Conservation (phyloP, 2,797 vertebrate genomes). For the Alosa sapidissima region DNA sequence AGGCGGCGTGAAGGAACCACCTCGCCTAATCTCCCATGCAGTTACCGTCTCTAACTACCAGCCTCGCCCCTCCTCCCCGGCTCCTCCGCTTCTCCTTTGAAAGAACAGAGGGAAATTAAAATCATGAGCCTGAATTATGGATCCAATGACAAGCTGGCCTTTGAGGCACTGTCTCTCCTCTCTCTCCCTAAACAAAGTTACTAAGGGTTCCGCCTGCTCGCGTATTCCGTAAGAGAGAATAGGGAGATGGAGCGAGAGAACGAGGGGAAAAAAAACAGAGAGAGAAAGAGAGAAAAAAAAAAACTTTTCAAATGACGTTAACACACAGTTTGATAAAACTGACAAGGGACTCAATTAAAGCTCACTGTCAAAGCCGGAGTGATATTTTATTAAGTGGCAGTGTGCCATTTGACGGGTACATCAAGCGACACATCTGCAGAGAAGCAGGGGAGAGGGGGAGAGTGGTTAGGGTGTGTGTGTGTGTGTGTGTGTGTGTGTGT, state of each 20-base stretch:
- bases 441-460: conserved; percentile 65
- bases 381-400: conserved; percentile 85
- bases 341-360: conserved; percentile 87
- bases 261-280: conserved; percentile 53
- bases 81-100: conserved; percentile 81
- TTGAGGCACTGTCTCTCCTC: conserved; percentile 73
- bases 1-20: conserved; percentile 64
- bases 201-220: conserved; percentile 76
- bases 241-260: conserved; percentile 48
- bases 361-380: conserved; percentile 77
- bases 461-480: conserved; percentile 27
- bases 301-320: conserved; percentile 74
- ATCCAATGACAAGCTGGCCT: conserved; percentile 89
- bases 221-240: conserved; percentile 69
- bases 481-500: conserved; percentile 12
- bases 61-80: conserved; percentile 81
- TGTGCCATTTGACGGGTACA: conserved; percentile 74
- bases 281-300: conserved; percentile 40
- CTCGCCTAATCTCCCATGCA: conserved; percentile 86
- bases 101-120: conserved; percentile 99
- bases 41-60: conserved; percentile 89
- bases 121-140: conserved; percentile 98
- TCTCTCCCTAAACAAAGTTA: conserved; percentile 83
- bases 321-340: conserved; percentile 84
- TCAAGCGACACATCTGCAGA: conserved; percentile 82